Evolutionary conservation across 1,140 invertebrate genomes (phyloP), one percentile per base, ranked within the genome.

Genomic region (Grapholita molesta): DNA sequence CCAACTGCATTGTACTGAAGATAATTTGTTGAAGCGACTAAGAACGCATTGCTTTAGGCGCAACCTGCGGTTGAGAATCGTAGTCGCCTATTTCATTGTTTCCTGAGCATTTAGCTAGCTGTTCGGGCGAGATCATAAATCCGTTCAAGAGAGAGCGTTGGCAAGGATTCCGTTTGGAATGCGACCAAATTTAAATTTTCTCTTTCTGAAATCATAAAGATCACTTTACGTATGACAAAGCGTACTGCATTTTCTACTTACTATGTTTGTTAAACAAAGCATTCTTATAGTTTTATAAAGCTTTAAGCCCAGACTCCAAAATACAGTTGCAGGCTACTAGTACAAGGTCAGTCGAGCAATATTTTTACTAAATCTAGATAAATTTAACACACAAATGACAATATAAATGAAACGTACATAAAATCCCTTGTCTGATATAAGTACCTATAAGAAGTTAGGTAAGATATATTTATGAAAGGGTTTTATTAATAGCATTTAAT

Each of bases 121-220:
- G 73, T 70, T 66, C 67, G 67, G 64, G 66, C 25, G 64, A 70
- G 65, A 66, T 78, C 73, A 83, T 86, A 86, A 85, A 86, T 86
- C 72, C 64, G 65, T 73, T 78, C 42, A 48, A 76, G 76, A 79
- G 35, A 66, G 76, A 77, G 71, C 74, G 73, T 81, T 84, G 84
- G 80, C 82, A 83, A 77, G 73, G 69, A 73, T 69, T 71, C 38
- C 71, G 72, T 69, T 84, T 86, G 82, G 82, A 86, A 84, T 75
- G 70, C 70, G 73, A 80, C 82, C 80, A 84, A 86, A 80, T 82
- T 85, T 81, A 81, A 82, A 84, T 78, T 79, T 82, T 73, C 75
- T 79, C 77, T 76, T 72, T 72, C 30, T 32, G 68, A 80, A 80
- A 78, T 79, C 70, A 80, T 85, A 81, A 81, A 85, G 76, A 76